Conservation (phyloP, 1,140 invertebrate species). For the Papilio polyxenes region DNA sequence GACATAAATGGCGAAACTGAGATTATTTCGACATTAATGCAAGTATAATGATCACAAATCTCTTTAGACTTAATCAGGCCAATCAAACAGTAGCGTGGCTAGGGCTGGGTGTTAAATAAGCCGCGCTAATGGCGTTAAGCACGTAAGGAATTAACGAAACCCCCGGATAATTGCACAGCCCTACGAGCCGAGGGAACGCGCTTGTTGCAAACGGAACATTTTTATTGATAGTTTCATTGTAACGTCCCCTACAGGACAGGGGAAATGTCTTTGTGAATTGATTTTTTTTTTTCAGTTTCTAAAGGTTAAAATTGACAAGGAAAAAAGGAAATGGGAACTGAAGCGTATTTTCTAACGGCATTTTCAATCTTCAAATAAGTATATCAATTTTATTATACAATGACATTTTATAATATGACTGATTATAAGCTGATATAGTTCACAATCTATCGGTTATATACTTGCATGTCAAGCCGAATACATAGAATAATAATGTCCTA, state of each 20-base stretch:
- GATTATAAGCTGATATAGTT: no score
- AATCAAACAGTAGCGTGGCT: constrained; percentile 27
- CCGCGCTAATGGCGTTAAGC: constrained; percentile 58
- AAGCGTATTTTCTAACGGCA: background rate
- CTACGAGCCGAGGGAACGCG: constrained; percentile 32
- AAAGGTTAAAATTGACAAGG: background rate
- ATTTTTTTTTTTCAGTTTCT: background rate
- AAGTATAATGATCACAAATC: constrained; percentile 13
- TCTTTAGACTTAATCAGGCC: constrained; percentile 29
- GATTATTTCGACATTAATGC: background rate
- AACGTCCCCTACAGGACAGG: background rate
- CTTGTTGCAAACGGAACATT: constrained; percentile 46
- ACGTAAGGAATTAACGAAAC: constrained; percentile 55
- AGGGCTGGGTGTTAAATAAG: constrained; percentile 54
- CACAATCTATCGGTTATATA: no score
- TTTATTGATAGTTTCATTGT: constrained; percentile 41
- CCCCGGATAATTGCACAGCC: constrained; percentile 53
- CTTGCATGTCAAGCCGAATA: no score
- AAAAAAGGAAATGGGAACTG: background rate
- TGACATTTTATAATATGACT: no score
- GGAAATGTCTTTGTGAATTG: background rate
- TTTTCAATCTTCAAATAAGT: background rate
- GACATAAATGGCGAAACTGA: background rate
- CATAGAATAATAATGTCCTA: no score
- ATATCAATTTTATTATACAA: no score